Conservation (phyloP, 2,797 vertebrate genomes). For the Octomys mimax region DNA sequence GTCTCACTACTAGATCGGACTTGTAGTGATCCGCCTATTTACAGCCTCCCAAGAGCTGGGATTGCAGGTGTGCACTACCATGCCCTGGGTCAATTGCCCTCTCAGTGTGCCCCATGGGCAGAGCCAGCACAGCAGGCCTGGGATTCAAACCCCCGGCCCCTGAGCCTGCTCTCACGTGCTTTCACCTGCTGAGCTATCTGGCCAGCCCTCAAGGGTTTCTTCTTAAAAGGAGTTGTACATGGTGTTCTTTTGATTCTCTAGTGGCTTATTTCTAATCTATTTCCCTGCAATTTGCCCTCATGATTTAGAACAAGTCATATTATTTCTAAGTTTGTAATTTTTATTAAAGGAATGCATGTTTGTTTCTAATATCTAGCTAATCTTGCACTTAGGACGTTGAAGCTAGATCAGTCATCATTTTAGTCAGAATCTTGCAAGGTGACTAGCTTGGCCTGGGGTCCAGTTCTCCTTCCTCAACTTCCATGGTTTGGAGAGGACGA, state of each 20-base stretch:
- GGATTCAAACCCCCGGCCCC: too few species aligned
- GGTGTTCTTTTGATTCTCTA: not conserved
- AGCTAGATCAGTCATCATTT: not conserved
- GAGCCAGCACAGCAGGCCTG: too few species aligned
- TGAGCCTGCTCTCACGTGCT: too few species aligned
- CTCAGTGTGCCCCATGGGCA: too few species aligned
- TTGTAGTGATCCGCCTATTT: too few species aligned
- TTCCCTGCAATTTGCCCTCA: not conserved
- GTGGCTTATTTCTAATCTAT: not conserved
- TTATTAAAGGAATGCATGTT: not conserved
- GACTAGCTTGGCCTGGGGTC: not conserved
- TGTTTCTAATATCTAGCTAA: not conserved
- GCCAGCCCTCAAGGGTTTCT: not conserved
- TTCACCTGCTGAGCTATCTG: too few species aligned
- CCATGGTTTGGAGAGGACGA: not conserved
- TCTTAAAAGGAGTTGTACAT: not conserved
- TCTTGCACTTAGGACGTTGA: not conserved
- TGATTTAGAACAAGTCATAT: not conserved
- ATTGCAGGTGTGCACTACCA: too few species aligned
- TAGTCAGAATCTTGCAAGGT: not conserved
- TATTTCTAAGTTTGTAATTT: not conserved
- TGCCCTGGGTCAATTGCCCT: too few species aligned
- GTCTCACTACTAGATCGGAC: too few species aligned
- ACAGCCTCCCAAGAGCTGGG: too few species aligned
- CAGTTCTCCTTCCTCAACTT: not conserved